Percentiles rank a stretch among this genome's conserved stretches.
phyloP scores from a whole-genome alignment of 92 coral and sea anemone genomes.

The Chrysogorgia sp. region DNA sequence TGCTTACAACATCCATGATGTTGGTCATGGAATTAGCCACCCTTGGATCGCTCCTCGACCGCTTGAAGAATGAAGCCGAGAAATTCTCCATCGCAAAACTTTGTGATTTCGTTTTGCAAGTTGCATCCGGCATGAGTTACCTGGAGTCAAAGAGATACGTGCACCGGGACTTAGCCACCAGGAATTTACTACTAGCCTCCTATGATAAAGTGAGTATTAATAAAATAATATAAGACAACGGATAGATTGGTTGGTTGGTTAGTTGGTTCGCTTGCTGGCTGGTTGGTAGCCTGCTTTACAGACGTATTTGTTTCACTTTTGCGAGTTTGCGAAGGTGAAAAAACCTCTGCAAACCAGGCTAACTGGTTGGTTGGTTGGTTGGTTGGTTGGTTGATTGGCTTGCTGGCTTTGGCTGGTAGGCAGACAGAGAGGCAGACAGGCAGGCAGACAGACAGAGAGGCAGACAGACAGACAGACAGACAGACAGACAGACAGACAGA shows the following conservation, averaged over 20 bases:
- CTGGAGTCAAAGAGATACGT: constrained; percentile 90
- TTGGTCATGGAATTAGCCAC: constrained; percentile 88
- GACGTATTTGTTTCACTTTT: too few relatives aligned
- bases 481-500: too few relatives aligned
- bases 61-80: constrained; percentile 73
- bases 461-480: too few relatives aligned
- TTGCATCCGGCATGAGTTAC: constrained; percentile 97
- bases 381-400: too few relatives aligned
- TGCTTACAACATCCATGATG: constrained; percentile 81
- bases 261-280: too few relatives aligned
- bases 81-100: constrained; percentile 72
- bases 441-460: too few relatives aligned
- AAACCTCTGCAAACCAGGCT: background rate
- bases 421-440: too few relatives aligned
- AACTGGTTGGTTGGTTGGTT: too few relatives aligned
- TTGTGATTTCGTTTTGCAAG: constrained; percentile 85
- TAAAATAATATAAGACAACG: background rate
- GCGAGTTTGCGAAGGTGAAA: too few relatives aligned
- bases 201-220: constrained; percentile 65
- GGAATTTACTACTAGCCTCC: constrained; percentile 82
- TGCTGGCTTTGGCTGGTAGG: too few relatives aligned
- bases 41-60: constrained; percentile 77
- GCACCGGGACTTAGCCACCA: constrained; percentile 91
- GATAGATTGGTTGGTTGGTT: too few relatives aligned
- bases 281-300: too few relatives aligned